Conservation (phyloP, 2,113 vertebrate genomes). For the Calidris pygmaea region DNA sequence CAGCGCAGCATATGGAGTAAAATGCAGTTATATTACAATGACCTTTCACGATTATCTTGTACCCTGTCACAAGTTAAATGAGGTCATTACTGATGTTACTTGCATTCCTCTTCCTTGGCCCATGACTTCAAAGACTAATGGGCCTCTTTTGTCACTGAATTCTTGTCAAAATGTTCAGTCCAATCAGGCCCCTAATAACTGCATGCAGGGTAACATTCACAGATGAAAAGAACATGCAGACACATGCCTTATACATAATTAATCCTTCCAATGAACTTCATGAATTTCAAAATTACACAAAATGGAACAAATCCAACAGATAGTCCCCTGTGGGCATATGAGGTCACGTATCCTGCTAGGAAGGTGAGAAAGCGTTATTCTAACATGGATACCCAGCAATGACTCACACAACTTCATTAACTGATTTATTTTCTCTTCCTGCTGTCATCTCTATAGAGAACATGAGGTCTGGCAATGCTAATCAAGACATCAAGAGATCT, state of each 20-base stretch:
- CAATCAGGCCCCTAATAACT: constrained; percentile 58
- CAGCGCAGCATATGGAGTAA: background rate
- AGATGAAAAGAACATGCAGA: constrained; percentile 65
- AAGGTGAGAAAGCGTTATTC: background rate
- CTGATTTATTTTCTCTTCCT: constrained; percentile 1
- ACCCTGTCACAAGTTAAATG: constrained; percentile 57
- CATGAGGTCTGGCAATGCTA: background rate
- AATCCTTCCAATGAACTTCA: constrained; percentile 56
- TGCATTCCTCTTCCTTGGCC: constrained; percentile 51
- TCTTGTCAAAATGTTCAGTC: constrained; percentile 62
- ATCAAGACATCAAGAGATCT: background rate
- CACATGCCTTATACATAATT: constrained; percentile 64
- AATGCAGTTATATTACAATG: background rate
- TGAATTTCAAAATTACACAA: constrained; percentile 65
- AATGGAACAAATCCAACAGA: constrained; percentile 57
- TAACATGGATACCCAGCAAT: background rate
- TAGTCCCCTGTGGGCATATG: constrained; percentile 24
- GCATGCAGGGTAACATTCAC: constrained; percentile 18
- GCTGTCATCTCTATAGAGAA: background rate
- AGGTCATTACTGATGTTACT: constrained; percentile 66
- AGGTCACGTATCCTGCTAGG: constrained; percentile 31
- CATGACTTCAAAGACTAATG: constrained; percentile 55
- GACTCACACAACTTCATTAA: constrained; percentile 15
- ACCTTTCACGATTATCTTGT: constrained; percentile 60
- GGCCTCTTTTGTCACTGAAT: constrained; percentile 62